Percentiles rank a stretch among this genome's conserved stretches.
These are phyloP conservation scores for Microplitis demolitor DNA, from an alignment of 1,140 invertebrate genomes.

Conservation along the genomic window DNA sequence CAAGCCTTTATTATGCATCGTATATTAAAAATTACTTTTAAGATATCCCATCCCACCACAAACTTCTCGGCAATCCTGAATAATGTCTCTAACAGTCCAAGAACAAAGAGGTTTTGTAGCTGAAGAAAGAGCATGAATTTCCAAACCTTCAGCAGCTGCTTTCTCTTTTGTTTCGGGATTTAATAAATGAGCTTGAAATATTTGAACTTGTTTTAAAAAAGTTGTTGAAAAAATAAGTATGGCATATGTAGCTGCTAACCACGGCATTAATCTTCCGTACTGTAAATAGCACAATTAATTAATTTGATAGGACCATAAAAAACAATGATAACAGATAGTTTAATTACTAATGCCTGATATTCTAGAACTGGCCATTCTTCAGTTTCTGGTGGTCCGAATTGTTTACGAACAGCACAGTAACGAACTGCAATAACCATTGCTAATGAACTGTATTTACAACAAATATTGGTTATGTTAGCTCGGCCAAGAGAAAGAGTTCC, in stretches of 20 bases:
- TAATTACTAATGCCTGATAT: slow-evolving; percentile 81
- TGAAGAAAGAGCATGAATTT: slow-evolving; percentile 91
- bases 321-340: slow-evolving; percentile 39
- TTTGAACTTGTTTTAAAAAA: slow-evolving; percentile 41
- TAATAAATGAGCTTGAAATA: slow-evolving; percentile 44
- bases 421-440: slow-evolving; percentile 85
- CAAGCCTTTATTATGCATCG: too few relatives aligned
- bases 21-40: slow-evolving; percentile 63
- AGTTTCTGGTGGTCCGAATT: slow-evolving; percentile 78
- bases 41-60: slow-evolving; percentile 86
- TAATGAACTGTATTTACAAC: slow-evolving; percentile 71
- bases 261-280: slow-evolving; percentile 93
- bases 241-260: slow-evolving; percentile 81
- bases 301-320: not conserved
- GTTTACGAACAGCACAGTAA: slow-evolving; percentile 86
- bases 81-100: slow-evolving; percentile 82
- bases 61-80: slow-evolving; percentile 90
- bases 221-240: slow-evolving; percentile 73
- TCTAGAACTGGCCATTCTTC: slow-evolving; percentile 84
- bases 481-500: slow-evolving; percentile 86
- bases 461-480: slow-evolving; percentile 75
- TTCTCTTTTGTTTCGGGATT: slow-evolving; percentile 37
- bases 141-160: slow-evolving; percentile 60
- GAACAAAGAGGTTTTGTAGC: slow-evolving; percentile 84
- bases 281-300: slow-evolving; percentile 48